Base-by-base conservation (phyloP, 2,888 invertebrate species). In the Itoplectis maculator region DNA sequence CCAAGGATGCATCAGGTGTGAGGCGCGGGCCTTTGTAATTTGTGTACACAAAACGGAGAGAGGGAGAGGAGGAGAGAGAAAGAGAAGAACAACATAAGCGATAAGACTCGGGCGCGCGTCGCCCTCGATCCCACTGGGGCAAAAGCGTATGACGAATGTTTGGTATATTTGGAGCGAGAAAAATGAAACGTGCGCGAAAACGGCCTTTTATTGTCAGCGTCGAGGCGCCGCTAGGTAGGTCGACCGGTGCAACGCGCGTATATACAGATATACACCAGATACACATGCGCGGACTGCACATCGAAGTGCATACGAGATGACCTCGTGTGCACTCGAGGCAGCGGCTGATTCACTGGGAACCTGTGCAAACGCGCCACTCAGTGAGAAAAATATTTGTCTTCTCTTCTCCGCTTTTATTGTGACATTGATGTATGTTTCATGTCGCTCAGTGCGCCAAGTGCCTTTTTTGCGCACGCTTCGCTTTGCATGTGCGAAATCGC, bases 121-220 rank as follows among this genome's bases (percentile, higher is more conserved):
- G 56, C 29, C 20, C 15, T 23, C 70, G 23, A 3, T 70, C 23
- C 20, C 42, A 56, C 56, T 5, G 29, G 42, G 9, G 45, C 18
- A 59, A 45, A 59, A 59, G 47, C 59, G 72, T 35, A 72, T 72
- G 59, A 40, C 72, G 59, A 59, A 49, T 63, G 45, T 66, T 5
- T 75, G 29, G 42, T 45, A 56, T 29, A 75, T 54, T 54, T 75
- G 29, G 66, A 75, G 15, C 40, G 54, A 66, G n/a, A 75, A 49
- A 75, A 66, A 54, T 75, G 47, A 65, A 75, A 15, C 56, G 45
- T 56, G 56, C 59, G 56, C 47, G 47, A 79, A 59, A 79, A 73
- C 18, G 65, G 40, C 47, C 18, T 29, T 61, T 61, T 59, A 61
- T 78, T 78, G 63, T 77, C 77, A 61, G 9, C 42, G 40, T 23